Evolutionary conservation across 2,888 invertebrate genomes (phyloP), one percentile per base, ranked within the genome.

Genomic region (Limnephilus rhombicus): DNA sequence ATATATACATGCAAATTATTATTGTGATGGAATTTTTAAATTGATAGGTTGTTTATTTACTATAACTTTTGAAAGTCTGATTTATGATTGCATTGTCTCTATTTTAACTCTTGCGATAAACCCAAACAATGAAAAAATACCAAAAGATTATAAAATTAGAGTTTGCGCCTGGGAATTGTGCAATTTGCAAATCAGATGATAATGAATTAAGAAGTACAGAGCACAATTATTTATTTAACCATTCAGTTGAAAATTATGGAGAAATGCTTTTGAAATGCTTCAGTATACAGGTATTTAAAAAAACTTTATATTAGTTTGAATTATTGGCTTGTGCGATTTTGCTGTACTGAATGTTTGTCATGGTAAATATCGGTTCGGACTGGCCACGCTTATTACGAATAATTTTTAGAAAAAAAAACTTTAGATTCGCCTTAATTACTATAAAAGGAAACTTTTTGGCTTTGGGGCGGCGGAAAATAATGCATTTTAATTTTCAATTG

Each of bases 221-320:
- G 86, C 29, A 15, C 2, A 45, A 86, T 29, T 29, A 86, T 86
- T 29, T 29, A 15, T 41, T 29, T 18, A 45, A 86, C 45, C 41
- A 45, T 29, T 11, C 29, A 29, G 13, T 86, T 45, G 86, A 86
- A 86, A 86, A 86, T 86, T 86, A 86, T 29, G n/a, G 13, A 13
- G 45, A 86, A 11, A 86, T 86, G 45, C 13, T 86, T 29, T 13
- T 86, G 13, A 86, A 37, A 45, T 86, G 86, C 45, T 86, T 86
- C n/a, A 49, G n/a, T 45, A 86, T 86, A 86, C 29, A 45, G 45
- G 86, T 86, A 86, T 41, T 41, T 29, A 41, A 15, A n/a, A 85
- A 37, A 12, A 85, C 12, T 12, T 18, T 85, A 18, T 24, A 18
- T 37, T 41, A 85, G 4, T 85, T 13, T 31, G 31, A 31, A 13